A percentile compares a stretch with the other conserved stretches of the same genome.
phyloP scores from a whole-genome alignment of 2,888 invertebrate species.

The Boloria euphrosyne region DNA sequence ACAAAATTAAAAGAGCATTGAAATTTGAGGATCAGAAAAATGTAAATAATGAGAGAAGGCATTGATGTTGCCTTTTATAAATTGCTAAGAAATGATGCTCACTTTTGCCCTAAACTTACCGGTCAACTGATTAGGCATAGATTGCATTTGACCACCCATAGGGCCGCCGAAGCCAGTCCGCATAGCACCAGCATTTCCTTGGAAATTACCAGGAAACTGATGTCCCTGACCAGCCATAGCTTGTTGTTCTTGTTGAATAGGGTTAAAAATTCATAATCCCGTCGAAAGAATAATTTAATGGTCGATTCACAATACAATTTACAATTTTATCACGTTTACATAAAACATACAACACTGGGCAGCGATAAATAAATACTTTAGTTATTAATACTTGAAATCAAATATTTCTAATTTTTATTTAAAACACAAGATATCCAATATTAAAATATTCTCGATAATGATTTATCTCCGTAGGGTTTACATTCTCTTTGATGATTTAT shows the following conservation, averaged over 20 bases:
- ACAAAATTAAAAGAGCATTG: conserved; percentile 37
- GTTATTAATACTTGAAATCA: no score
- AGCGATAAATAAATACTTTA: no score
- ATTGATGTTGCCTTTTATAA: no score
- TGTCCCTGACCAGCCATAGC: conserved; percentile 88
- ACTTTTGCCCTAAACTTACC: conserved; percentile 52
- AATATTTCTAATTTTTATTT: no score
- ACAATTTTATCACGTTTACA: neutral
- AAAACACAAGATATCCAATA: no score
- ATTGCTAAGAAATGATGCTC: neutral
- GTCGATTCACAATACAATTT: neutral
- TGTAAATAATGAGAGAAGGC: neutral
- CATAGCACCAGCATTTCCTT: conserved; percentile 84
- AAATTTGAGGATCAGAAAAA: neutral
- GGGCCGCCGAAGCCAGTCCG: conserved; percentile 84
- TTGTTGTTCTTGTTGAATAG: neutral
- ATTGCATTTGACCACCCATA: conserved; percentile 82
- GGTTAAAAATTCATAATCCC: neutral
- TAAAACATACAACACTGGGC: no score
- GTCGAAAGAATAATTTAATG: no score
- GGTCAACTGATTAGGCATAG: conserved; percentile 82
- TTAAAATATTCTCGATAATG: no score
- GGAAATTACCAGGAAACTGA: conserved; percentile 86
- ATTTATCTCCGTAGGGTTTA: no score
- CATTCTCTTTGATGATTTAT: no score